Base-by-base conservation (phyloP, 2,888 invertebrate species). In the Polydrusus cervinus region DNA sequence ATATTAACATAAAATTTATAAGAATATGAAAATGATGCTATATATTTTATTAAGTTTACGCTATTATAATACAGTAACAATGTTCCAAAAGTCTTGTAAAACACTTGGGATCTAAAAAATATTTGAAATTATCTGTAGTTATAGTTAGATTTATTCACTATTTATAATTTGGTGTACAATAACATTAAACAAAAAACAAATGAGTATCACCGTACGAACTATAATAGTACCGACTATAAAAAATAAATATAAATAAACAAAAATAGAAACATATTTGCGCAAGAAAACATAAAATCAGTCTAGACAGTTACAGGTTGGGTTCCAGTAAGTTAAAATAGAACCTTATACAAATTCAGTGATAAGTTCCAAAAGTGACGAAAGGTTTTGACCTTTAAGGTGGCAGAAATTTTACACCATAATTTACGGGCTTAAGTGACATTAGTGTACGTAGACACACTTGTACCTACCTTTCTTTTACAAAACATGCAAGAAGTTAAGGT, bases 251-350 rank as follows among this genome's bases (percentile, higher is more conserved):
- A 30, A 55, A 55, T 65, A 70, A 65, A 65, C 38, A 65, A 57
- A 20, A 70, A 73, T 18, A 61, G 49, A 16, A 55, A 43, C n/a
- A n/a, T 70, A 20, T 61, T 51, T 67, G 75, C 67, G 70, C 71
- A 65, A 72, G 38, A 16, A 68, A 71, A 75, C 71, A 75, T 67
- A 75, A 74, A 20, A 66, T 75, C 75, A 75, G 75, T 75, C 75
- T 71, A 75, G 47, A 71, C 30, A 38, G 65, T 67, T 71, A 65
- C 30, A 71, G 70, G 57, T 60, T 38, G 57, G 57, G 38, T 10
- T 60, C 57, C 38, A 53, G 57, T 40, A 51, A 47, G 49, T 51
- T 51, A 49, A 51, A 38, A 60, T 13, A 60, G 18, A 30, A 53
- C 25, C 18, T 1, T 60, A 18, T 38, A 40, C n/a, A n/a, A n/a